A percentile compares a stretch with the other conserved stretches of the same genome.
Conservation (phyloP, 2,888 invertebrate species). For the Pristionchus fissidentatus region DNA sequence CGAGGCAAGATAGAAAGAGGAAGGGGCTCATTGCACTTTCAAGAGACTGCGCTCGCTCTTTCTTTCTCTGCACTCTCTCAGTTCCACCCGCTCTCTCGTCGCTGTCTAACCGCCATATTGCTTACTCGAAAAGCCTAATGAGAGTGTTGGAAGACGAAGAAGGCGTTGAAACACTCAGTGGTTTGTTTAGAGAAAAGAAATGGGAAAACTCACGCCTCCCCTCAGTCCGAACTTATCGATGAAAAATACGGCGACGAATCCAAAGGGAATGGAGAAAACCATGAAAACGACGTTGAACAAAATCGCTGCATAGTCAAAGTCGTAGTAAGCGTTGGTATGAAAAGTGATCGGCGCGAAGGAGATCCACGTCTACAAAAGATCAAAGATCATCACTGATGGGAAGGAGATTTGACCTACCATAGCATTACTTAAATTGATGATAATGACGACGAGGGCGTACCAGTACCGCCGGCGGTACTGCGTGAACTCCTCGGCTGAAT, state of each 20-base stretch:
- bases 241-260: conserved; percentile 77
- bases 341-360: conserved; percentile 78
- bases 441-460: conserved; percentile 42
- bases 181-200: neutral
- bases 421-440: conserved; percentile 38
- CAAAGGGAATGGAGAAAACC: conserved; percentile 77
- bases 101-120: neutral
- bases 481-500: neutral
- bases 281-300: conserved; percentile 78
- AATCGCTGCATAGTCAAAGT: conserved; percentile 75
- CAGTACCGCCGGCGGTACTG: conserved; percentile 41
- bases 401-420: conserved; percentile 7
- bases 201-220: conserved; percentile 74
- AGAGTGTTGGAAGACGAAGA: conserved; percentile 16
- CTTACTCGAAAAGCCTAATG: conserved; percentile 13
- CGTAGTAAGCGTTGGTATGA: conserved; percentile 76
- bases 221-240: conserved; percentile 77
- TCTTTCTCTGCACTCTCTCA: neutral
- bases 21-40: conserved; percentile 25
- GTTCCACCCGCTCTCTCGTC: neutral
- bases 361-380: conserved; percentile 77
- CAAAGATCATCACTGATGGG: neutral
- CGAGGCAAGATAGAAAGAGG: conserved; percentile 10
- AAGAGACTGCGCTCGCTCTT: neutral
- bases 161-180: neutral